Conservation (phyloP, 2,888 invertebrate species). For the Nephrotoma appendiculata region DNA sequence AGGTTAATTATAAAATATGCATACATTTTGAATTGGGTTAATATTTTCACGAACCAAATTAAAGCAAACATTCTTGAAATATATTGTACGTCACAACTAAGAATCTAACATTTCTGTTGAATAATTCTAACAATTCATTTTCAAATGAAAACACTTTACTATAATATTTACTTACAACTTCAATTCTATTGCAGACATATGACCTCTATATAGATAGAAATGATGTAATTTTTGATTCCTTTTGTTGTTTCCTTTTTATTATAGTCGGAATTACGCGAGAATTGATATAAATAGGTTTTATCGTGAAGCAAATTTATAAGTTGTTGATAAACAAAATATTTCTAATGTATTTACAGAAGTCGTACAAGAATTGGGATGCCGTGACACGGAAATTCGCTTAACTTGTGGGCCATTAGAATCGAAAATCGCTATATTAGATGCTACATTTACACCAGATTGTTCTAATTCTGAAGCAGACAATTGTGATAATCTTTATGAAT, state of each 20-base stretch:
- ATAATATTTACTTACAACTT: not conserved
- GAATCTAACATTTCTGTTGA: not conserved
- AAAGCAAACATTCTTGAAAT: too few species aligned
- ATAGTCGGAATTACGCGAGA: not conserved
- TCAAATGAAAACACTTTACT: not conserved
- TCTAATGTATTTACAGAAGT: constrained; percentile 40
- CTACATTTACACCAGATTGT: constrained; percentile 38
- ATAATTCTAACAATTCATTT: not conserved
- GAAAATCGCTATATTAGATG: constrained; percentile 46
- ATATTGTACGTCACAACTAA: too few species aligned
- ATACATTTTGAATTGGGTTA: not conserved
- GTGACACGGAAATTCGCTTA: constrained; percentile 42
- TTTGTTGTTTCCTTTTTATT: not conserved
- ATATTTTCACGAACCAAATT: not conserved
- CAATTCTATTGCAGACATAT: not conserved
- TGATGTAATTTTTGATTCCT: not conserved
- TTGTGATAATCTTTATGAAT: constrained; percentile 15
- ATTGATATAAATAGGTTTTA: not conserved
- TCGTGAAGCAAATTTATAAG: not conserved
- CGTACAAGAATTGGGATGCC: constrained; percentile 46
- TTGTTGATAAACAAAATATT: not conserved
- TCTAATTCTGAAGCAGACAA: constrained; percentile 12
- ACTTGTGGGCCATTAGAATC: constrained; percentile 48
- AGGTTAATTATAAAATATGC: not conserved
- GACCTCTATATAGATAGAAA: not conserved